Base-by-base conservation (phyloP, 1,140 invertebrate genomes). In the Papilio dardanus region DNA sequence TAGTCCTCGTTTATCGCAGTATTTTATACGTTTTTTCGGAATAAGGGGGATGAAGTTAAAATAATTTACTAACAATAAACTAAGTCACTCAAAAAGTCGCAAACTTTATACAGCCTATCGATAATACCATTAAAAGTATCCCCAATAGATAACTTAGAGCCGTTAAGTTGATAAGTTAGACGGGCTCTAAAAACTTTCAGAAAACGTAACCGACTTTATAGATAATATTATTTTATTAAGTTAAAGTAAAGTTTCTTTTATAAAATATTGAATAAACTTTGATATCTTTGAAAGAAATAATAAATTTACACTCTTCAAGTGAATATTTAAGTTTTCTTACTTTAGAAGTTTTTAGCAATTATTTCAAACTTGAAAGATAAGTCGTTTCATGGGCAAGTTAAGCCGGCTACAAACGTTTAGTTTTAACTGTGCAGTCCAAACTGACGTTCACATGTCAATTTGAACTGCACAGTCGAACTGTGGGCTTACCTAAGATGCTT, bases 161-260 rank as follows among this genome's bases (percentile, higher is more conserved):
- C 24, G 21, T 62, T 62, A 62, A 28, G 54, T 62, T 62, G 21
- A 62, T 62, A 62, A 62, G 54, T 62, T 62, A 21, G 54, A 28
- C 54, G 24, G 24, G 54, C 24, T 28, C 54, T 62, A 24, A 62
- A 62, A 62, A 62, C 54, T 62, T 62, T 62, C 14, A 12, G 54
- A 62, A 62, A 62, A 28, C 54, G 24, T 28, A 28, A 62, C 54
- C 54, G 12, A 62, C 54, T 62, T 62, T 62, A 24, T 62, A 62
- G 54, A 62, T 62, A n/a, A n/a, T n/a, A 62, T 62, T 62, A 62
- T 62, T 62, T 62, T 62, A 62, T 62, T 62, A 62, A 28, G 54
- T 62, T 62, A 28, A n/a, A 28, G 54, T 28, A 62, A 62, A 62
- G 54, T 62, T 62, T 62, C 7, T 24, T 58, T 58, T 4, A 62